phyloP scores from a whole-genome alignment of 2,888 invertebrate genomes.

The Oxytorus armatus region DNA sequence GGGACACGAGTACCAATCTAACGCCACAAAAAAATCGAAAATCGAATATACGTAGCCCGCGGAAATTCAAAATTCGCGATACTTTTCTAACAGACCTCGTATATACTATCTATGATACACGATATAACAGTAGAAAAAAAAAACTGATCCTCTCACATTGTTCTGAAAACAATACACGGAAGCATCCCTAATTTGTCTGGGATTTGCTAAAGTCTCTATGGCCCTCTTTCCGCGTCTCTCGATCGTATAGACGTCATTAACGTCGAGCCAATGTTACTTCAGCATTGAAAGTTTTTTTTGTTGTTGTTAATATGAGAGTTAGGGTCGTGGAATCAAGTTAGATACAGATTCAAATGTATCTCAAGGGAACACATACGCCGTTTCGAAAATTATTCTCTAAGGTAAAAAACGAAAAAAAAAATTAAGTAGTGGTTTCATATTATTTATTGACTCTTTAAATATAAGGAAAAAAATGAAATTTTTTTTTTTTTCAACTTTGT shows the following conservation, averaged over 20 bases:
- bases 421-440: too few relatives aligned
- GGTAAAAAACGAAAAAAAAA: too few relatives aligned
- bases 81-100: too few relatives aligned
- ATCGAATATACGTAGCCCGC: too few relatives aligned
- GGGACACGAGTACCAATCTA: too few relatives aligned
- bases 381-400: too few relatives aligned
- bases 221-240: conserved; percentile 17
- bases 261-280: conserved; percentile 53
- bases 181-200: conserved; percentile 74
- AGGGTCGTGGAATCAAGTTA: background rate
- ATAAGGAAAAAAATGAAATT: too few relatives aligned
- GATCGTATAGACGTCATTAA: conserved; percentile 51
- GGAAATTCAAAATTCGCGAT: too few relatives aligned
- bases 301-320: background rate
- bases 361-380: too few relatives aligned
- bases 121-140: conserved; percentile 39
- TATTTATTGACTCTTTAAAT: too few relatives aligned
- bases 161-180: conserved; percentile 77
- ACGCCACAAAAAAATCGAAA: too few relatives aligned
- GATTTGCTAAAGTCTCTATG: conserved; percentile 60
- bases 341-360: background rate
- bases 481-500: too few relatives aligned
- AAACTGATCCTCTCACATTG: conserved; percentile 78
- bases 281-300: conserved; percentile 22
- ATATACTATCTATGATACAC: conserved; percentile 37